phyloP scores from a whole-genome alignment of 2,113 vertebrate genomes.

The Cavia porcellus region DNA sequence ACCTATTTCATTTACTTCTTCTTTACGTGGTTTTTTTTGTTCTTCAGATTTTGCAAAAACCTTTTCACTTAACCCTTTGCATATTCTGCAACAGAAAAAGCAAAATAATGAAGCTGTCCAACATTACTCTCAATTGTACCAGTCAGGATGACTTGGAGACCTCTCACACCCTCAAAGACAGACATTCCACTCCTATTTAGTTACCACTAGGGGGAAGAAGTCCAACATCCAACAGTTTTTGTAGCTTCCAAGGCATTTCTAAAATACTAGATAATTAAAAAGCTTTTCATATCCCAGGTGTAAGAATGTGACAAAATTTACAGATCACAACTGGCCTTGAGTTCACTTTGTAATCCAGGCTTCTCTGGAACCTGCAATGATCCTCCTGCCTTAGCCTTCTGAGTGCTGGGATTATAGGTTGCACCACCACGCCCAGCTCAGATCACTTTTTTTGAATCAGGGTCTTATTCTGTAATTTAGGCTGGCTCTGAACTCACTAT shows the following conservation, averaged over 20 bases:
- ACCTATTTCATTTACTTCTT: constrained; percentile 88
- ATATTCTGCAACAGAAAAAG: constrained; percentile 90
- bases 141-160: not conserved
- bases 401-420: too few relatives aligned
- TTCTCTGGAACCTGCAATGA: too few relatives aligned
- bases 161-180: rapidly evolving
- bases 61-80: constrained; percentile 93
- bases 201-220: rapidly evolving
- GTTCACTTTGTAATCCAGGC: too few relatives aligned
- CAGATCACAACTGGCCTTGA: not conserved
- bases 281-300: not conserved
- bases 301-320: not conserved
- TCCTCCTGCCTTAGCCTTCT: too few relatives aligned
- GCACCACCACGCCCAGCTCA: too few relatives aligned
- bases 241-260: not conserved
- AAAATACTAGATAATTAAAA: not conserved
- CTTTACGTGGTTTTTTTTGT: constrained; percentile 55
- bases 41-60: constrained; percentile 88
- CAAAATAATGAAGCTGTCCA: not conserved
- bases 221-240: not conserved
- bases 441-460: not conserved
- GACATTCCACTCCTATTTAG: not conserved
- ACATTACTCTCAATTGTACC: not conserved
- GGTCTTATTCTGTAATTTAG: not conserved
- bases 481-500: not conserved